These are phyloP conservation scores for Caenorhabditis sp. DNA, from an alignment of 2,888 invertebrate genomes.

Conservation along the genomic window DNA sequence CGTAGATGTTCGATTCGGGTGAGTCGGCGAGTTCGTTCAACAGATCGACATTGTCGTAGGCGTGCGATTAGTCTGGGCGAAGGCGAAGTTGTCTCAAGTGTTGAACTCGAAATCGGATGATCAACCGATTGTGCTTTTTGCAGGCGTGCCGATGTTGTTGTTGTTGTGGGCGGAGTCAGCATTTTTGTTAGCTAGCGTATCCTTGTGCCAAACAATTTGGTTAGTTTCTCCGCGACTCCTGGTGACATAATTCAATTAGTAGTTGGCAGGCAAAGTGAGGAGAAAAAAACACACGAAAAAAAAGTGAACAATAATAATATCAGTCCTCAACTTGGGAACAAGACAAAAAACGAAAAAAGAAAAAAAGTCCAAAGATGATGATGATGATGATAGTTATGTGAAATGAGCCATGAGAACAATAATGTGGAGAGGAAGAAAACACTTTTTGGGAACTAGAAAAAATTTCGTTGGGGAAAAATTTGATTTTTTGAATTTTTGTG, in stretches of 20 bases:
- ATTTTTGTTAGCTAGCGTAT: not conserved
- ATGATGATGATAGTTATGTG: not conserved
- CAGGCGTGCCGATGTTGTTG: not conserved
- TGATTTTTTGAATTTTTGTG: too few species aligned
- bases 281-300: not conserved
- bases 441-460: not conserved
- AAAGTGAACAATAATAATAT: not conserved
- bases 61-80: constrained; percentile 16
- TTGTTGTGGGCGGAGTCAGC: not conserved
- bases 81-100: constrained; percentile 6
- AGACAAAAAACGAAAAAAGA: not conserved
- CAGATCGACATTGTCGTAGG: constrained; percentile 30
- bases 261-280: not conserved
- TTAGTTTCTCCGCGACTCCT: not conserved
- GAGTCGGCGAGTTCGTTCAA: not conserved
- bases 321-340: too few species aligned
- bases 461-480: not conserved
- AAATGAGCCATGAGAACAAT: not conserved
- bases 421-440: not conserved
- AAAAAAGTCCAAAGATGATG: not conserved
- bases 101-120: constrained; percentile 18
- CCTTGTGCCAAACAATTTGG: not conserved
- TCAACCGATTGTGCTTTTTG: constrained; percentile 40
- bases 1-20: constrained; percentile 9
- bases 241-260: not conserved